These are phyloP conservation scores for Nyctereutes procyonoides DNA, from an alignment of 2,113 vertebrate species.

Conservation along the genomic window DNA sequence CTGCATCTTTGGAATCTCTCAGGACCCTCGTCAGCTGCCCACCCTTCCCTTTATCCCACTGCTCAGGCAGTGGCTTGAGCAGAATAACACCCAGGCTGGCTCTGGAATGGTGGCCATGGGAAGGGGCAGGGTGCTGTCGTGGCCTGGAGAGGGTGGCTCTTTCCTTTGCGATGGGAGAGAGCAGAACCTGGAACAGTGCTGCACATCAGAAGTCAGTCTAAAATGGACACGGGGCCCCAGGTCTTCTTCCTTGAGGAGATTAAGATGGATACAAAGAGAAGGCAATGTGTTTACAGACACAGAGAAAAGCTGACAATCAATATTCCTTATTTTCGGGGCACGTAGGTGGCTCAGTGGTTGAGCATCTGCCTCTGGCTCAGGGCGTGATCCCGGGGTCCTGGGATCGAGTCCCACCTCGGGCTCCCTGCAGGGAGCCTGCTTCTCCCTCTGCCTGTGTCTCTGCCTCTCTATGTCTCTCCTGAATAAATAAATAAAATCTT, in stretches of 20 bases:
- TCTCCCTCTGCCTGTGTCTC: too few species aligned
- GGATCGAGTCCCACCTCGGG: too few species aligned
- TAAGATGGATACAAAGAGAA: not conserved
- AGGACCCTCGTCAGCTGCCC: rapidly evolving
- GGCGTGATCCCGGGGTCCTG: too few species aligned
- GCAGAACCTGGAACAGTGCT: too few species aligned
- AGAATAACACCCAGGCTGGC: not conserved
- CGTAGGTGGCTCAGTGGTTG: too few species aligned
- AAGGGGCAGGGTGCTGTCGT: rapidly evolving
- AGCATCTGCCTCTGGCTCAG: too few species aligned
- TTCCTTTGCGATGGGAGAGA: not conserved
- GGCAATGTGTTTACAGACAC: rapidly evolving
- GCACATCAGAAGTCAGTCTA: not conserved
- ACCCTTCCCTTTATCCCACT: rapidly evolving
- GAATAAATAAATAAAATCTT: too few species aligned
- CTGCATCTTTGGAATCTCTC: not conserved
- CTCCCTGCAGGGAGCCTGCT: too few species aligned
- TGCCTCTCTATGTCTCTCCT: too few species aligned
- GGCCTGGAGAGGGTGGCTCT: not conserved
- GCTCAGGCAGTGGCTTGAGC: not conserved
- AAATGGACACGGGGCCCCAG: not conserved
- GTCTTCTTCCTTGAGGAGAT: not conserved
- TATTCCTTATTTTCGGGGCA: not conserved
- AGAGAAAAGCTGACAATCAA: rapidly evolving
- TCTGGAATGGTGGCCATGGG: not conserved